Base-by-base conservation (phyloP, 2,888 invertebrate genomes). In the Zootermopsis nevadensis region DNA sequence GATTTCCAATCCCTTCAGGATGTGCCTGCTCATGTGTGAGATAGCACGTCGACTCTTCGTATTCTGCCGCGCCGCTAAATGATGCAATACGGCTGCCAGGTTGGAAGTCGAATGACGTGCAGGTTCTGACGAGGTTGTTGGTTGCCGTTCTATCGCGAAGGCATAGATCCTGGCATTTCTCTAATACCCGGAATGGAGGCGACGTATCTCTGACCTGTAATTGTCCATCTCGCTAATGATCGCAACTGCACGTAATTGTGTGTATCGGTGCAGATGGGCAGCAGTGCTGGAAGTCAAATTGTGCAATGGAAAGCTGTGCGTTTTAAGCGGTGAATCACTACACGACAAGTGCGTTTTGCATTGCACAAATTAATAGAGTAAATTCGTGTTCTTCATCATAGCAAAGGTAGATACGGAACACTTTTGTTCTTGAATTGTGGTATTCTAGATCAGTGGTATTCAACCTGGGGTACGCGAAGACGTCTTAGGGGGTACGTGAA, bases 21-120 rank as follows among this genome's bases (percentile, higher is more conserved):
- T 94, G 94, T 0, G 96, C 95, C 87, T 96, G 96, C 88, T 97
- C 97, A 55, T 95, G 91, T 0, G 96, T 96, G 85, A 97, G 89
- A 88, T 96, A 97, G 88, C 97, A 97, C 27, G 95, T 95, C 22
- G 96, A 96, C 88, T 97, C 97, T 88, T 97, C 97, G 88, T 95
- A 97, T 87, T 96, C 96, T 0, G 96, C 94, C 85, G 93, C 93
- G 12, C 94, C 94, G 86, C 95, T 95, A 87, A 95, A 96, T 0
- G 95, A 95, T 53, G 96, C 95, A 86, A 96, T 95, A 66, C 96
- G 92, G 86, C 95, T 95, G 83, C 97, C 97, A 0, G 97, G 97
- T 89, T 96, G 96, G 88, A 97, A 97, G 89, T 97, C 97, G 86
- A 97, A 97, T 74, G 97, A 97, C 85, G 95, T 94, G 89, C 97